Evolutionary conservation across 2,797 vertebrate genomes (phyloP).

Genomic region (Sebastes umbrosus): DNA sequence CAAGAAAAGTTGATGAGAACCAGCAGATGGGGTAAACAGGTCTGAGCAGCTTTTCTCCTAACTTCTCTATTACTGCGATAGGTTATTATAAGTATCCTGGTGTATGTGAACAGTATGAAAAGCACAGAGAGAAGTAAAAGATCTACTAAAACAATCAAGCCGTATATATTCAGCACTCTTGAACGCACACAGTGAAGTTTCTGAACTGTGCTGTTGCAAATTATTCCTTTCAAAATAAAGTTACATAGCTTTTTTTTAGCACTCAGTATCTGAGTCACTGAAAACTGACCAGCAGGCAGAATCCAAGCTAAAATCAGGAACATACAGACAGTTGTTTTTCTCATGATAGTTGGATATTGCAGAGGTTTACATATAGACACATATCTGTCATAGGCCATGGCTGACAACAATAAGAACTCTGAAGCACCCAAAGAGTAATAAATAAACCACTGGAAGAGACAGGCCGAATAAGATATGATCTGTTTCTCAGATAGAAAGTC

Average conservation of each 20-base stretch:
- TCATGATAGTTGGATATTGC: conserved; percentile 33
- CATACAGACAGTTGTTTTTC: not conserved
- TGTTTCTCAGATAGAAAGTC: conserved; percentile 26
- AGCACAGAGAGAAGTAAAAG: no score
- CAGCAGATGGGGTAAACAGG: not conserved
- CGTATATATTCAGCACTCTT: not conserved
- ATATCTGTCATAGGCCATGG: conserved; percentile 52
- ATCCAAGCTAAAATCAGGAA: conserved; percentile 18
- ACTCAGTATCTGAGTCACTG: rapidly evolving
- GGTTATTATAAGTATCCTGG: no score
- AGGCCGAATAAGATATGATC: not conserved
- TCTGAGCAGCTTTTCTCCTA: no score
- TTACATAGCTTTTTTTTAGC: not conserved
- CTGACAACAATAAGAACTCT: conserved; percentile 45
- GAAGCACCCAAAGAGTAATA: not conserved
- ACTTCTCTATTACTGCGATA: no score
- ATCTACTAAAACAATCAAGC: not conserved
- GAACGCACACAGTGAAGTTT: not conserved
- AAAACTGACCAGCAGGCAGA: not conserved
- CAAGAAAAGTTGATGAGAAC: not conserved
- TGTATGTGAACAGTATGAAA: no score
- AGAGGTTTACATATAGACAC: conserved; percentile 55
- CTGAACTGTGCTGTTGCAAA: not conserved
- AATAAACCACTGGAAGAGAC: conserved; percentile 5
- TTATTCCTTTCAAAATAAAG: not conserved